Conservation (phyloP, 2,113 vertebrate genomes). For the Protomyctophum bolini region DNA sequence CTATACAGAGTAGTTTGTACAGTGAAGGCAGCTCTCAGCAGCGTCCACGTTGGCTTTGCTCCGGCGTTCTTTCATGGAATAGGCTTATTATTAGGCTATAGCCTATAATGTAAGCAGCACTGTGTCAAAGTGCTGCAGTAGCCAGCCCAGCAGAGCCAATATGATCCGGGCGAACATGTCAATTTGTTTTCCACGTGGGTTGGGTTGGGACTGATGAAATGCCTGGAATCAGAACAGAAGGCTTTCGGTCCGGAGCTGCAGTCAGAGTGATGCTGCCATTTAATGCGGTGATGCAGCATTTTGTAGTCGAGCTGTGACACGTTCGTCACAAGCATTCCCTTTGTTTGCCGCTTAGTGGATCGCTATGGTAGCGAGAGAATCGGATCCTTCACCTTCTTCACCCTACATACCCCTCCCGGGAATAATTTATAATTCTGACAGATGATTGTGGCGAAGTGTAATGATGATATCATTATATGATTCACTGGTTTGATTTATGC, state of each 20-base stretch:
- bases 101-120: not conserved
- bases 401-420: too few species aligned
- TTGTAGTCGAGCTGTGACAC: constrained; percentile 47
- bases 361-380: constrained; percentile 25
- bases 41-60: constrained; percentile 2
- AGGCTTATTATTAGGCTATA: too few species aligned
- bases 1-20: not conserved
- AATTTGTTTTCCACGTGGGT: constrained; percentile 34
- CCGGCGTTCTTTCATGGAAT: not conserved
- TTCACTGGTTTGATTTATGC: too few species aligned
- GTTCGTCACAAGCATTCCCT: constrained; percentile 47
- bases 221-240: not conserved
- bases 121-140: not conserved
- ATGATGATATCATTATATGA: too few species aligned
- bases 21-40: not conserved
- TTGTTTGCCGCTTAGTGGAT: constrained; percentile 73
- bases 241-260: not conserved
- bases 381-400: constrained; percentile 5
- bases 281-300: constrained; percentile 75
- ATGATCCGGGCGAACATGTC: not conserved
- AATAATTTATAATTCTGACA: too few species aligned
- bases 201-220: not conserved
- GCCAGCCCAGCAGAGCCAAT: not conserved
- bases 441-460: too few species aligned
- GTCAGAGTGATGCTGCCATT: constrained; percentile 40